phyloP scores from a whole-genome alignment of 2,888 invertebrate genomes.

The Xestobium rufovillosum region DNA sequence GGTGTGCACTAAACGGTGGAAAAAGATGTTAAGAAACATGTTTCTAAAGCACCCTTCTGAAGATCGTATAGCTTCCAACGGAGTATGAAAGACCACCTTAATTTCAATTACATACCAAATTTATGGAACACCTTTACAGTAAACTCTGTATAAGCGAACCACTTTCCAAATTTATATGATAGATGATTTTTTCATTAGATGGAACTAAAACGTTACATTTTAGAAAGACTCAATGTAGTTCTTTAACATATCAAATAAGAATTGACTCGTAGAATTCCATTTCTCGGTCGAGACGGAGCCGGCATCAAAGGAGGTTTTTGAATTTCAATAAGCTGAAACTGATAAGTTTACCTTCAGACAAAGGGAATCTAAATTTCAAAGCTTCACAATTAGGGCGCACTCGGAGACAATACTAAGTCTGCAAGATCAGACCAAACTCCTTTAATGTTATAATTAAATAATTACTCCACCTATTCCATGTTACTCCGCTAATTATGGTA shows the following conservation, averaged over 20 bases:
- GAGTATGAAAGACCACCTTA: too few relatives aligned
- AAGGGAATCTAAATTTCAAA: constrained; percentile 19
- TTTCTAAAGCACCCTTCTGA: too few relatives aligned
- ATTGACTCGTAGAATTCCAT: not conserved
- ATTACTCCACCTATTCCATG: constrained; percentile 32
- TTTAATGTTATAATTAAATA: constrained; percentile 28
- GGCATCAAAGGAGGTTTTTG: constrained; percentile 7
- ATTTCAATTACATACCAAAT: too few relatives aligned
- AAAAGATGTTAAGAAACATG: too few relatives aligned
- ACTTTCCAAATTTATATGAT: too few relatives aligned
- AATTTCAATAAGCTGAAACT: constrained; percentile 15
- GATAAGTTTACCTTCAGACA: constrained; percentile 12
- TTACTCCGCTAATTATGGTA: constrained; percentile 22
- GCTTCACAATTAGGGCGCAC: constrained; percentile 12
- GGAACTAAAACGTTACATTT: too few relatives aligned
- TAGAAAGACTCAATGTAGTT: too few relatives aligned
- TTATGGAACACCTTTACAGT: too few relatives aligned
- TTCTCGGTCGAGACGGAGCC: not conserved
- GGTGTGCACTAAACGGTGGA: too few relatives aligned
- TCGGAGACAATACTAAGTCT: constrained; percentile 17
- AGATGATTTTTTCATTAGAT: too few relatives aligned
- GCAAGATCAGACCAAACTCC: constrained; percentile 12
- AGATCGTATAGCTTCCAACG: too few relatives aligned
- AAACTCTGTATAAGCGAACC: too few relatives aligned
- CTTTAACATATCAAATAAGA: constrained; percentile 1